A percentile compares a stretch with the other conserved stretches of the same genome.
Evolutionary conservation across 1,140 invertebrate species (phyloP).

Genomic region (Bombus difficillimus): DNA sequence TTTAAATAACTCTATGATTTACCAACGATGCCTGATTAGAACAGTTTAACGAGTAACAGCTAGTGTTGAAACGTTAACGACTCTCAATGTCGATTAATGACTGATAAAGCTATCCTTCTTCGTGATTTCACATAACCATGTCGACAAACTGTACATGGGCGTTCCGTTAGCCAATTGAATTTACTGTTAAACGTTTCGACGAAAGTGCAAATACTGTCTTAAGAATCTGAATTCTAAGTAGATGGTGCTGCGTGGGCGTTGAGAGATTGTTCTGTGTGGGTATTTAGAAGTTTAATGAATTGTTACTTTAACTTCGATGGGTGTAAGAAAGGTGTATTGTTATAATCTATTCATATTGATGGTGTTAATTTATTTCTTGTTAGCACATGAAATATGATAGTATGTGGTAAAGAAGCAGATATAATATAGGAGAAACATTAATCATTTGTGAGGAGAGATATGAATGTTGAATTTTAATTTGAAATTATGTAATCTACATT

Average conservation of each 20-base stretch:
- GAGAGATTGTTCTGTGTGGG: background rate
- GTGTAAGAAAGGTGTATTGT: background rate
- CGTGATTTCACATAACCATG: slow-evolving; percentile 12
- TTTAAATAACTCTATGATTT: slow-evolving; percentile 20
- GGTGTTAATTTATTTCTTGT: background rate
- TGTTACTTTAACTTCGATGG: background rate
- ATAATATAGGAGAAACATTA: background rate
- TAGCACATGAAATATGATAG: background rate
- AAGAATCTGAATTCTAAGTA: background rate
- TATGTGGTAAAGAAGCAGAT: background rate
- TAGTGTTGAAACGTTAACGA: slow-evolving; percentile 52
- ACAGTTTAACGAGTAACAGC: slow-evolving; percentile 33
- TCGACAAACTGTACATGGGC: slow-evolving; percentile 29
- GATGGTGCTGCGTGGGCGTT: background rate
- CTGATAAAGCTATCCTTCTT: slow-evolving; percentile 53
- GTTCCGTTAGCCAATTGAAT: slow-evolving; percentile 24
- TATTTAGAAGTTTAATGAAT: background rate
- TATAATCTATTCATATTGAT: background rate
- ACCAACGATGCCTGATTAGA: background rate
- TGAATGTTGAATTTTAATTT: background rate
- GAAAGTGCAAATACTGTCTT: slow-evolving; percentile 13
- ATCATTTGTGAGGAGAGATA: background rate
- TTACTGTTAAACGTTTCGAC: slow-evolving; percentile 17
- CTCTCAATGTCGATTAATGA: slow-evolving; percentile 48
- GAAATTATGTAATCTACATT: background rate